Base-by-base conservation (phyloP, 2,113 vertebrate genomes). In the Hirundichthys speculiger region DNA sequence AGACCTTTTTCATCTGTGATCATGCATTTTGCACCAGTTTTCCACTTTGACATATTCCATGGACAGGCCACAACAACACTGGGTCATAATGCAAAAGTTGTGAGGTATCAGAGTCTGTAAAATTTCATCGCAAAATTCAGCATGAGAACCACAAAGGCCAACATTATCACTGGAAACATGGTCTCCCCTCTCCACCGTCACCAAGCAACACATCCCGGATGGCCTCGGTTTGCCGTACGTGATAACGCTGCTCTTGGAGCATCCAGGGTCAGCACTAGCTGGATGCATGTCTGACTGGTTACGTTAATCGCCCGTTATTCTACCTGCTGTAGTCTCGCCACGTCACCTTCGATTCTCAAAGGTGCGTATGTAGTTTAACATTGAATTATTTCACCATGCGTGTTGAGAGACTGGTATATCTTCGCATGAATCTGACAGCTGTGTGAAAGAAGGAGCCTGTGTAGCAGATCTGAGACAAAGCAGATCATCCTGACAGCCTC, bases 231-330 rank as follows among this genome's bases (percentile, higher is more conserved):
- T 69, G 67, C 64, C 80, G 53, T 73, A 27, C 77, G 72, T 72
- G 11, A 81, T 79, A 69, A 58, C 64, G 34, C 63, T 19, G 20
- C 75, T 64, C 67, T 24, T 71, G 64, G n/a, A n/a, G n/a, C n/a
- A n/a, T n/a, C n/a, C n/a, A 63, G 43, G 64, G 69, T 75, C 65
- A 77, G 62, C 39, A 41, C 75, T 74, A 43, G 41, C 25, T 19
- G 53, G 67, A 68, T 59, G 55, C 69, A 75, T 68, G 81, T 86
- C 72, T 75, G 77, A 78, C 74, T 81, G 75, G 47, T 81, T 79
- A 69, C 55, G 53, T 69, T 90, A 89, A 90, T 83, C 79, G 88
- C 69, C 80, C 87, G 83, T 74, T 79, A 79, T 69, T 74, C 66
- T 47, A 22, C 56, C 59, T 46, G 57, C 67, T 63, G 34, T 55